These are phyloP conservation scores for Polyommatus iphigenia DNA, from an alignment of 2,888 invertebrate species.

Conservation along the genomic window DNA sequence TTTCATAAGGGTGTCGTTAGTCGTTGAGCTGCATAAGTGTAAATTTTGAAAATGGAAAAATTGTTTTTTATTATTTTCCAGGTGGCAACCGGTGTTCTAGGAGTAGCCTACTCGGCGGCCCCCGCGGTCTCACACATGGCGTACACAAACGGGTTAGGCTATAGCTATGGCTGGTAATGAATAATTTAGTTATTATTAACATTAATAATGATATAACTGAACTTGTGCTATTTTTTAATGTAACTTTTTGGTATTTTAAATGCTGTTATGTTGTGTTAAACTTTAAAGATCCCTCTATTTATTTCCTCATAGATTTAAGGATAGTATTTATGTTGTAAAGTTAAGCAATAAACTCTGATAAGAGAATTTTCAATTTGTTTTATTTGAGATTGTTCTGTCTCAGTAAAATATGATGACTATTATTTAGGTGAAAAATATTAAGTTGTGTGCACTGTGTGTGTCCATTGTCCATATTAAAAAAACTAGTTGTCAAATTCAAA, in stretches of 20 bases:
- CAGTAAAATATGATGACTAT: too few species aligned
- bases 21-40: too few species aligned
- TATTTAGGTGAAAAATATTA: too few species aligned
- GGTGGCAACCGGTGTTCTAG: constrained; percentile 79
- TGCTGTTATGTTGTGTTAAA: constrained; percentile 49
- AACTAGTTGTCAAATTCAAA: too few species aligned
- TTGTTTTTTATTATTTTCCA: constrained; percentile 43
- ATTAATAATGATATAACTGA: background rate
- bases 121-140: constrained; percentile 82
- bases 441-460: too few species aligned
- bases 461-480: too few species aligned
- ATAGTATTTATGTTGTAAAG: background rate
- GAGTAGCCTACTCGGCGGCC: constrained; percentile 81
- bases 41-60: background rate
- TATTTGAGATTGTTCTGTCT: background rate
- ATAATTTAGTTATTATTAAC: background rate
- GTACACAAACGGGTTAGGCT: constrained; percentile 79
- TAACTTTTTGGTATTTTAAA: constrained; percentile 7
- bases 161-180: constrained; percentile 77
- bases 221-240: background rate
- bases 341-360: background rate
- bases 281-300: constrained; percentile 76
- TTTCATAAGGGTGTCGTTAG: too few species aligned
- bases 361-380: background rate
- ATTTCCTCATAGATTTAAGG: constrained; percentile 68